These are phyloP conservation scores for Agrochola litura DNA, from an alignment of 2,888 invertebrate genomes.

Conservation along the genomic window DNA sequence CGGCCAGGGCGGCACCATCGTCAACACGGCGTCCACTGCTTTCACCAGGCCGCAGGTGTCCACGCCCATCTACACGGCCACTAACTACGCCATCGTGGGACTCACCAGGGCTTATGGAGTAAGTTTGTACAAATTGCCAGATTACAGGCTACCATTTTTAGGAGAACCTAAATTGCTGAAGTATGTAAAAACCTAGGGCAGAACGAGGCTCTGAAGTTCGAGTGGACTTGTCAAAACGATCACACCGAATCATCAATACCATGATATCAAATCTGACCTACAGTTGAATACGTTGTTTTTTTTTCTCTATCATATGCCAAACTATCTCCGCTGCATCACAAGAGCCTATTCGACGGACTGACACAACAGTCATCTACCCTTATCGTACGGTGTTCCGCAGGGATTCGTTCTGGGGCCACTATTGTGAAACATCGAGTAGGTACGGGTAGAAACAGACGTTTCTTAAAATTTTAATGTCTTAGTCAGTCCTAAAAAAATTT, in stretches of 20 bases:
- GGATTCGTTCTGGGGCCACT: conserved; percentile 7
- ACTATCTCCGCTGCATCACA: neutral
- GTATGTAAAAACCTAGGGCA: neutral
- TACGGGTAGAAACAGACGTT: no score
- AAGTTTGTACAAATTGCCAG: conserved; percentile 65
- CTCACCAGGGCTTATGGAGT: conserved; percentile 94
- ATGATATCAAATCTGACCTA: neutral
- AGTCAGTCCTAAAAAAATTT: neutral
- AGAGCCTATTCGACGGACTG: neutral
- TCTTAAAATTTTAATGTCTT: neutral
- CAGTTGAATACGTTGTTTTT: neutral
- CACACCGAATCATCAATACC: no score
- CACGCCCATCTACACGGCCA: conserved; percentile 94
- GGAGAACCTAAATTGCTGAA: neutral
- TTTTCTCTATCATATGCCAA: neutral
- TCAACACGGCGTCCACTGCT: conserved; percentile 94
- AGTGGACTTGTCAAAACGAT: no score
- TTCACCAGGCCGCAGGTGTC: conserved; percentile 93
- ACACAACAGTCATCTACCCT: neutral
- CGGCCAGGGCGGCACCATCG: conserved; percentile 93
- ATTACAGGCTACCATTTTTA: neutral
- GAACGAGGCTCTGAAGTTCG: neutral
- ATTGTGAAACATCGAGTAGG: neutral
- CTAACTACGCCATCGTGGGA: conserved; percentile 94
- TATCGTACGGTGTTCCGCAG: neutral